These are phyloP conservation scores for Alcis repandata DNA, from an alignment of 2,888 invertebrate species.

Conservation along the genomic window DNA sequence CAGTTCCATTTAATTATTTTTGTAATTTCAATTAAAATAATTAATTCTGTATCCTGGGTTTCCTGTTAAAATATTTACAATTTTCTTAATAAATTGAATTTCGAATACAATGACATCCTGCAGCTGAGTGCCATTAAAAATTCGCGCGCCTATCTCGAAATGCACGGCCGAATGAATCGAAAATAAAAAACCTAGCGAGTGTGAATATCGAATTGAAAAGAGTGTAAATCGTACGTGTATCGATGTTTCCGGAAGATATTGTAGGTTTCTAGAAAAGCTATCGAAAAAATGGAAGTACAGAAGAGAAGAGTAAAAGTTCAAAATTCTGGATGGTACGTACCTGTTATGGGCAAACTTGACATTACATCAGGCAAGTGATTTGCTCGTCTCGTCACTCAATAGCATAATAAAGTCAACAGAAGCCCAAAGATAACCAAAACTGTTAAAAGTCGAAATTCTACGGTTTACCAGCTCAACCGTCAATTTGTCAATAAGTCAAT, in stretches of 20 bases:
- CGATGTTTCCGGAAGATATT: constrained; percentile 12
- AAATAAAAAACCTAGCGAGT: constrained; percentile 60
- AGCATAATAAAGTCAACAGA: too few relatives aligned
- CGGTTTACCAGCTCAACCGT: too few relatives aligned
- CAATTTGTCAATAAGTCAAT: too few relatives aligned
- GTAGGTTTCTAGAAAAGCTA: background rate
- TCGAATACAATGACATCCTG: constrained; percentile 9
- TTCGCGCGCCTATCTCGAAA: constrained; percentile 46
- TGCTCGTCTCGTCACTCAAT: too few relatives aligned
- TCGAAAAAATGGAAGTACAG: background rate
- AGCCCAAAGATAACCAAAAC: too few relatives aligned
- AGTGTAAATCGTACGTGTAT: constrained; percentile 53
- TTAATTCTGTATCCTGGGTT: background rate
- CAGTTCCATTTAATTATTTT: background rate
- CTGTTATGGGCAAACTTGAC: background rate
- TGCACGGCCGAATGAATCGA: constrained; percentile 54
- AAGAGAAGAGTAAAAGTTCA: too few relatives aligned
- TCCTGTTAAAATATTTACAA: background rate
- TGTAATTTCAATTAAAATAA: background rate
- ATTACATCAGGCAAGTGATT: too few relatives aligned
- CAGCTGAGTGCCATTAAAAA: constrained; percentile 24
- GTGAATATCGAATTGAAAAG: constrained; percentile 57
- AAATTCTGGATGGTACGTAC: too few relatives aligned
- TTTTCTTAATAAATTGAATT: constrained; percentile 15
- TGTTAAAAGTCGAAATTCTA: too few relatives aligned